Evolutionary conservation across 2,888 invertebrate genomes (phyloP).

Genomic region (Esperia sulphurella): DNA sequence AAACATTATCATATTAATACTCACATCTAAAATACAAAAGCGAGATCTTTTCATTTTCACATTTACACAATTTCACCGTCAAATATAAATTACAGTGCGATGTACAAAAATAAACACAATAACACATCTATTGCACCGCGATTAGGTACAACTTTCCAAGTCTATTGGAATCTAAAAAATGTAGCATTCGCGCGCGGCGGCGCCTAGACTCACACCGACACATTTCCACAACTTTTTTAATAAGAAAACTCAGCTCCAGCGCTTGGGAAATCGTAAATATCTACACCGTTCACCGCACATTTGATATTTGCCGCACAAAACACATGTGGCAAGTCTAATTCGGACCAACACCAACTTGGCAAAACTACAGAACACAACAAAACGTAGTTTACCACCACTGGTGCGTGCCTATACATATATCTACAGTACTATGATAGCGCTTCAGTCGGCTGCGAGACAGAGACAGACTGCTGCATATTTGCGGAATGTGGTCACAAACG

Average conservation of each 20-base stretch:
- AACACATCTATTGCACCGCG: slow-evolving; percentile 37
- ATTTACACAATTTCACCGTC: slow-evolving; percentile 24
- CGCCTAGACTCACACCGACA: slow-evolving; percentile 20
- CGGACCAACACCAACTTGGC: slow-evolving; percentile 54
- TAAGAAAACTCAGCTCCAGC: slow-evolving; percentile 23
- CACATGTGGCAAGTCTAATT: slow-evolving; percentile 45
- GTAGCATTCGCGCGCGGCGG: slow-evolving; percentile 50
- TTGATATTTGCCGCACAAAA: slow-evolving; percentile 44
- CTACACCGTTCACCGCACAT: slow-evolving; percentile 35
- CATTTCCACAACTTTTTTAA: slow-evolving; percentile 38
- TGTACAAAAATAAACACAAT: slow-evolving; percentile 30
- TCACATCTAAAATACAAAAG: slow-evolving; percentile 39
- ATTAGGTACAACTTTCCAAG: slow-evolving; percentile 48
- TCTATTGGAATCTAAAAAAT: slow-evolving; percentile 52
- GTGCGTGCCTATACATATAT: slow-evolving; percentile 36
- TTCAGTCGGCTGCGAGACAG: slow-evolving; percentile 29
- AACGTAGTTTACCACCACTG: slow-evolving; percentile 59
- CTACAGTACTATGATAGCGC: slow-evolving; percentile 20
- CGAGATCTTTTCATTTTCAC: slow-evolving; percentile 37
- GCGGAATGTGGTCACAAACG: slow-evolving; percentile 11
- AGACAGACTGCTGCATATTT: slow-evolving; percentile 34
- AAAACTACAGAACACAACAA: slow-evolving; percentile 52
- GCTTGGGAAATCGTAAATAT: slow-evolving; percentile 26
- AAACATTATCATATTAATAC: slow-evolving; percentile 18
- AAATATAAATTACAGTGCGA: slow-evolving; percentile 23